Percentiles rank a stretch among this genome's conserved stretches.
phyloP scores from a whole-genome alignment of 2,888 invertebrate species.

The Eupsilia transversa region DNA sequence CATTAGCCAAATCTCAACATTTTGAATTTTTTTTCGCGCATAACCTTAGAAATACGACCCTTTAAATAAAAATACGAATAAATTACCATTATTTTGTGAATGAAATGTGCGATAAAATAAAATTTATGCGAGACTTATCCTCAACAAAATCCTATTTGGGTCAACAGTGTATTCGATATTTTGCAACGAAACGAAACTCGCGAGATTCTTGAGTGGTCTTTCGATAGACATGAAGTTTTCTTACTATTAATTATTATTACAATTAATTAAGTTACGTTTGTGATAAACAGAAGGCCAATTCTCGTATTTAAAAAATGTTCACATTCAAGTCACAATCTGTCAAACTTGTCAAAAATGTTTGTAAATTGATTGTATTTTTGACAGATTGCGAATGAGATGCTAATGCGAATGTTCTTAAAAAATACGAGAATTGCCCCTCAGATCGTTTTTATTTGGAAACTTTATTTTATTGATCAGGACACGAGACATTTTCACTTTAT shows the following conservation, averaged over 20 bases:
- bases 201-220: slow-evolving; percentile 4
- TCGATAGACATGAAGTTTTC: background rate
- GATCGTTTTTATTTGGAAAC: background rate
- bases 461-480: background rate
- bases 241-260: background rate
- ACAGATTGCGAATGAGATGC: no score
- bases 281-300: no score
- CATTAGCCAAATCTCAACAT: slow-evolving; percentile 9
- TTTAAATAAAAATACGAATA: slow-evolving; percentile 59
- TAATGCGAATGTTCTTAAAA: no score
- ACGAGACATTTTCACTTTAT: background rate
- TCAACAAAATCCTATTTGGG: slow-evolving; percentile 54
- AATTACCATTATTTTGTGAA: slow-evolving; percentile 56
- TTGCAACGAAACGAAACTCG: slow-evolving; percentile 20
- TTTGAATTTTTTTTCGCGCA: background rate
- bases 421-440: no score
- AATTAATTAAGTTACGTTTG: background rate
- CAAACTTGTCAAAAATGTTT: no score
- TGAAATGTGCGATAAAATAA: slow-evolving; percentile 48
- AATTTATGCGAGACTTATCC: slow-evolving; percentile 51
- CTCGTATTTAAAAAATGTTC: no score
- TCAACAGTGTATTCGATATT: slow-evolving; percentile 52
- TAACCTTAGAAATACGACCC: slow-evolving; percentile 25
- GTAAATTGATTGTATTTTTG: no score
- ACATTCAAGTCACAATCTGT: no score